Base-by-base conservation (phyloP, 2,888 invertebrate species). In the Euzetes globulus region DNA sequence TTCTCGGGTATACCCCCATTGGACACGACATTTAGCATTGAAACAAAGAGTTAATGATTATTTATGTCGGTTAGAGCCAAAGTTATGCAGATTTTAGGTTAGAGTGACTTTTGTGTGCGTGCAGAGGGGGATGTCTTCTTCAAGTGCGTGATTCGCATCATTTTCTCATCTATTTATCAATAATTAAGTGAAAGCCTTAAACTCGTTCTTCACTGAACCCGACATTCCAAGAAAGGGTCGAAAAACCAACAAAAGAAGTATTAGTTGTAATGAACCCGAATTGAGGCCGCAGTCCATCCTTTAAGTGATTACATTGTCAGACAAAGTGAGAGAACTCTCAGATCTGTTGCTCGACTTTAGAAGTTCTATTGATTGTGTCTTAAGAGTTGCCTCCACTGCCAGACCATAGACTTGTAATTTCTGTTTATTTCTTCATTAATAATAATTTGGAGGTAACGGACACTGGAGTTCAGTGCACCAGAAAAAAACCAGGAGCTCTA, bases 381-480 rank as follows among this genome's bases (percentile, higher is more conserved):
- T 11, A 37, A 70, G 27, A 45, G 22, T n/a, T 1, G 11, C 11
- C 47, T 47, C 45, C 22, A 11, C 19, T 37, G 45, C 45, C 15
- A 33, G 11, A 19, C 33, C 63, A 63, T 6, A 58, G 27, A 25
- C 22, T 25, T 13, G 58, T 25, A 58, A 58, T 58, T 58, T 65
- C 1, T 65, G 15, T 37, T 37, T 65, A 19, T 22, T 45, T 70
- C n/a, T 65, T 65, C 63, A 27, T 37, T 45, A 70, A 6, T 63
- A n/a, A 63, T 19, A 25, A 60, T 27, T 65, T 27, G 65, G 65
- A 65, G 65, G 45, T 65, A 65, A 65, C 63, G 63, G 63, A 45
- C 70, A 70, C 47, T 70, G n/a, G 27, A 70, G 70, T 70, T 70
- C 70, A 70, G 70, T 70, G 70, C 70, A 70, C 70, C 37, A 11